Base-by-base conservation (phyloP, 1,140 invertebrate species). In the Tetramorium simillimum region DNA sequence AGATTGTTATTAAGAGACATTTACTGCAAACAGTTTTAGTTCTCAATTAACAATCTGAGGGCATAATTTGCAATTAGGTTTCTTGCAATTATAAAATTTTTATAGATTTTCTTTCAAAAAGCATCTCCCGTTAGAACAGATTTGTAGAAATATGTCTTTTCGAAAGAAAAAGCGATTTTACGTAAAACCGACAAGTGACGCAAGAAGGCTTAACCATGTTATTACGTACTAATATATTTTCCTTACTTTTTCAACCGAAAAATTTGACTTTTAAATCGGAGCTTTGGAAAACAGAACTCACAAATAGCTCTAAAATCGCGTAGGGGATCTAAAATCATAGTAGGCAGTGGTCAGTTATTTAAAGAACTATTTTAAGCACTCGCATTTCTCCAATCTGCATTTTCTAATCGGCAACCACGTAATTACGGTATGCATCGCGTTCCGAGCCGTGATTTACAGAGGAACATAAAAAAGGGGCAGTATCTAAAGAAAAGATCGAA, bases 261-360 rank as follows among this genome's bases (percentile, higher is more conserved):
- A 12, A 84, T 84, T 84, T 84, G 80, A 84, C 80, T 84, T 84
- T 84, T 84, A 84, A 84, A 84, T 84, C 24, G 69, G 40, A 75
- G 40, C 80, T 73, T 84, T 28, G 69, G 70, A 84, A 84, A 84
- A 84, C 69, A 40, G 43, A 60, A 28, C 24, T 24, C 69, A 70
- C 46, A 84, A 84, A 84, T 75, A 84, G 69, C 53, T 73, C 37
- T 46, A 84, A 84, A 84, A 84, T 84, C 80, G 43, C 40, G 40
- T 46, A 84, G 69, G 28, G 80, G 40, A 84, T 84, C 69, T 73
- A 28, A 46, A 43, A 75, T 43, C 69, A n/a, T 56, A 40, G 40
- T 82, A n/a, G 51, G 53, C 43, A 37, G 69, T 14, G 24, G 80
- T 24, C 56, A 56, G 80, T 56, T 73, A 84, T 84, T 84, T 75